These are phyloP conservation scores for Ormyrus pomaceus DNA, from an alignment of 2,888 invertebrate genomes.

Conservation along the genomic window DNA sequence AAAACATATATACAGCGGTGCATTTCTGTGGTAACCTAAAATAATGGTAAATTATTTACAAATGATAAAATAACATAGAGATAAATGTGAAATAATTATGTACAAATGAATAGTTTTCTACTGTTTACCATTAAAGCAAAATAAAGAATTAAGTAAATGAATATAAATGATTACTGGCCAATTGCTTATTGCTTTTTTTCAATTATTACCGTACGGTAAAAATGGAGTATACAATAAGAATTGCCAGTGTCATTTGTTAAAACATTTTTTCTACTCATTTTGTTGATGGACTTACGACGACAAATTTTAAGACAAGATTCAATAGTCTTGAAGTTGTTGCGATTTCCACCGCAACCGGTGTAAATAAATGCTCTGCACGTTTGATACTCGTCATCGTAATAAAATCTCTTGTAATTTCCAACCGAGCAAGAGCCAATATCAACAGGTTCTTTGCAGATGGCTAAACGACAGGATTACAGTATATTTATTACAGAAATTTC, in stretches of 20 bases:
- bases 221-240: background rate
- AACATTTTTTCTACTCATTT: constrained; percentile 1
- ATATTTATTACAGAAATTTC: constrained; percentile 10
- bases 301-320: constrained; percentile 83
- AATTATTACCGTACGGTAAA: background rate
- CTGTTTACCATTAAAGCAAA: background rate
- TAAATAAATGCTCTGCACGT: constrained; percentile 89
- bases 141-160: constrained; percentile 7
- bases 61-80: background rate
- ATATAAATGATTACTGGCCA: background rate
- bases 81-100: constrained; percentile 28
- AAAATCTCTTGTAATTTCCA: constrained; percentile 81
- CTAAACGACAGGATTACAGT: constrained; percentile 74
- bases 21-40: constrained; percentile 7
- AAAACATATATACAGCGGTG: constrained; percentile 36
- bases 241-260: constrained; percentile 23
- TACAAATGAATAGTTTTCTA: constrained; percentile 19
- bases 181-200: background rate
- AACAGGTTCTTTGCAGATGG: constrained; percentile 81
- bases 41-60: background rate
- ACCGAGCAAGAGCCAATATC: constrained; percentile 80
- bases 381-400: constrained; percentile 82
- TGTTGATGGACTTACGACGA: constrained; percentile 70
- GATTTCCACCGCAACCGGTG: constrained; percentile 91
- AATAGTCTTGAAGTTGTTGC: constrained; percentile 88